Evolutionary conservation across 1,140 invertebrate species (phyloP), one percentile per base, ranked within the genome.

Genomic region (Panonychus citri): DNA sequence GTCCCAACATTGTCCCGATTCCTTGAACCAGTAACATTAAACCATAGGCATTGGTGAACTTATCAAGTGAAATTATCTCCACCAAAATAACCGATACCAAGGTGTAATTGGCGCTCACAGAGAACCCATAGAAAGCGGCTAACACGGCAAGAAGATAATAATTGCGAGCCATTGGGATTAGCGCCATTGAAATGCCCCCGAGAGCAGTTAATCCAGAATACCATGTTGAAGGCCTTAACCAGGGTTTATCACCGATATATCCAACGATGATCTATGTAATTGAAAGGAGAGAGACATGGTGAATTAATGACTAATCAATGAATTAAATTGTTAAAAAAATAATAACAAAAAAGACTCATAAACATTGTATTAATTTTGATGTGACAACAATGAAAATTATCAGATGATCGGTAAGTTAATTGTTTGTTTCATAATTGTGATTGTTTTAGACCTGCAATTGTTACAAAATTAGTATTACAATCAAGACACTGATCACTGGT

Each of bases 41-140:
- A 13, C 88, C 87, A 65, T 91, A 90, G 3, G 85, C 85, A 64
- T 84, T 86, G 1, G 86, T 85, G 64, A 94, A 88, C 64, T 80
- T 75, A 61, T 91, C 85, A 27, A 90, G 64, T 5, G 82, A 80
- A 56, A 85, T 83, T 59, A 85, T 70, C 64, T 88, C 81, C 24
- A 88, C 84, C 27, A 88, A 72, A 55, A 88, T 87, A 60, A 85
- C 83, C 60, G 82, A 82, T 12, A 83, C 84, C 3, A 88, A 72
- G 10, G 82, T 82, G 69, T 87, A 87, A 67, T 87, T 87, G 13
- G 84, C 84, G 5, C 82, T 82, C 61, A 89, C 85, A 63, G 81
- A 81, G 58, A 85, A 75, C 15, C 85, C 84, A 70, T 86, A 88
- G 19, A 78, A 74, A 46, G 62, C 68, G 15, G 67, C 56, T 0